A percentile compares a stretch with the other conserved stretches of the same genome.
Evolutionary conservation across 2,888 invertebrate species (phyloP).

Genomic region (Harpagoxenus sublaevis): DNA sequence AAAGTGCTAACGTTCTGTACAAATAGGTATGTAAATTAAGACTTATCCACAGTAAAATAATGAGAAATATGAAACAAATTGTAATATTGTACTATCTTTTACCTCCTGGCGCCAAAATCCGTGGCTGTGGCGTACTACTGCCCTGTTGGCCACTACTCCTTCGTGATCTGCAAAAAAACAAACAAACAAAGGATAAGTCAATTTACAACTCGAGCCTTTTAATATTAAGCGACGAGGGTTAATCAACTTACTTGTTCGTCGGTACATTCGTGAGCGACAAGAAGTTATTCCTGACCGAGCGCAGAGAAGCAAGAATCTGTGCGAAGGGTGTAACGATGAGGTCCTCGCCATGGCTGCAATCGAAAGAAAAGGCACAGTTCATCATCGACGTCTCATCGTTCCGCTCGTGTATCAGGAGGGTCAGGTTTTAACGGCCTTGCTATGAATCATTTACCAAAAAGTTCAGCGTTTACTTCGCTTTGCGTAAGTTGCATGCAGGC

Average conservation of each 20-base stretch:
- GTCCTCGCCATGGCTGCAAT: conserved; percentile 98
- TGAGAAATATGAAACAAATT: neutral
- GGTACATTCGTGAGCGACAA: conserved; percentile 98
- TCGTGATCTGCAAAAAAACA: conserved; percentile 89
- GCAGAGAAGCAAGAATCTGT: conserved; percentile 99
- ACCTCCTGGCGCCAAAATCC: conserved; percentile 93
- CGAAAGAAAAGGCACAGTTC: conserved; percentile 55
- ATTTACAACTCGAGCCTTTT: neutral
- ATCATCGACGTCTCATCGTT: neutral
- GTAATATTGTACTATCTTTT: conserved; percentile 75
- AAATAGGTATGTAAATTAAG: neutral
- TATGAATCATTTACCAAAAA: conserved; percentile 30
- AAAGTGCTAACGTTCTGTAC: neutral
- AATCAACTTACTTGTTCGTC: conserved; percentile 92
- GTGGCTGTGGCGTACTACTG: conserved; percentile 91
- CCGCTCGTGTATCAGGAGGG: neutral
- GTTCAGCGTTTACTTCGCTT: conserved; percentile 41
- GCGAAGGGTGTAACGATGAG: conserved; percentile 99
- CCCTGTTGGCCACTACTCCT: conserved; percentile 92
- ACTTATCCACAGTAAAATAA: neutral
- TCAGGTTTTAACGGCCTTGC: conserved; percentile 13
- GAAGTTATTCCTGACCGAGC: conserved; percentile 99
- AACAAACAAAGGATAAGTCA: neutral
- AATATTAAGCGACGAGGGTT: neutral
- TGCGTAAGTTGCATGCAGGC: conserved; percentile 68